Base-by-base conservation (phyloP, 2,113 vertebrate genomes). In the Pseudopodoces humilis region DNA sequence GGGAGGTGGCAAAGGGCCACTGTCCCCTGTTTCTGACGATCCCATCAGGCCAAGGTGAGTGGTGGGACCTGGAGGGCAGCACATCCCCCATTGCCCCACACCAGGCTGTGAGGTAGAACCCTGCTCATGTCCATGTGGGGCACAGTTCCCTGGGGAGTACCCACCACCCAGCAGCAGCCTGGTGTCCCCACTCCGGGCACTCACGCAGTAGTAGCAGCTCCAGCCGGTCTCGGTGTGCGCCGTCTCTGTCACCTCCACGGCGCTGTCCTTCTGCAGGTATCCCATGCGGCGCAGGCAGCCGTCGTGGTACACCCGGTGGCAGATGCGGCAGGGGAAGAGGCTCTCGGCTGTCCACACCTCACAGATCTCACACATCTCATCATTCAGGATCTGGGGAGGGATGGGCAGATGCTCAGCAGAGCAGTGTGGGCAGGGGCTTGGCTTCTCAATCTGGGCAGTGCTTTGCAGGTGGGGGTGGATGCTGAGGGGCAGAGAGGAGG, bases 171-270 rank as follows among this genome's bases (percentile, higher is more conserved):
- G 20, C 46, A 58, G 46, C 7, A 68, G 52, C 25, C 41, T 2
- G 0, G 7, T 16, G 44, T 15, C 31, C 33, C 47, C 24, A 4
- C 22, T 9, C 7, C 2, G 10, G 31, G 23, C 31, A 98, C 99
- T 99, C 97, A 99, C 99, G 41, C 99, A 99, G 96, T 99, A 99
- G 97, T 99, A 99, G 98, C 99, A 99, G 98, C 99, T 99, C 99
- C 99, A 99, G 94, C 99, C 99, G 0, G 97, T 98, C 60, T 99
- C 98, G 0, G 99, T 99, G 97, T 99, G 99, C 3, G 99, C 99
- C 0, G 97, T 98, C 85, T 99, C 98, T 0, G 97, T 98, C 98
- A 99, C 98, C 94, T 99, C 98, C 64, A 98, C 95, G 9, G 98
- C 65, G 4, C 98, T 97, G 82, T 98, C 98, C 2, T 97, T 96